Percentiles rank a stretch among this genome's conserved stretches.
Evolutionary conservation across 2,797 vertebrate genomes (phyloP).

Genomic region (Spea hammondii): DNA sequence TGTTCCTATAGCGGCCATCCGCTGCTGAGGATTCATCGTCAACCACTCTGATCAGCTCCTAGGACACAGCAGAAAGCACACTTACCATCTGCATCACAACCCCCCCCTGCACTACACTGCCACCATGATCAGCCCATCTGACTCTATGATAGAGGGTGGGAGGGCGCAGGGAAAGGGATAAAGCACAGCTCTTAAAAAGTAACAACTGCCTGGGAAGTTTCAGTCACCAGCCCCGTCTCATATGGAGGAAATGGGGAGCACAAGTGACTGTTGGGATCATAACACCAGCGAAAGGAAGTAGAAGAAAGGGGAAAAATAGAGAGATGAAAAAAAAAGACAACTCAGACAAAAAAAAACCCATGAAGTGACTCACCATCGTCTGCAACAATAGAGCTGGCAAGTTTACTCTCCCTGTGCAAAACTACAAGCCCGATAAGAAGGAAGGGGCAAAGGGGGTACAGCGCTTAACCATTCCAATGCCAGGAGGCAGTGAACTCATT

Average conservation of each 20-base stretch:
- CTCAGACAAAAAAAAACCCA: conserved; percentile 24
- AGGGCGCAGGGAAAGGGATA: background rate
- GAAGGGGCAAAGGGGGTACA: background rate
- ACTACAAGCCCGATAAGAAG: background rate
- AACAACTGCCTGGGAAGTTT: conserved; percentile 27
- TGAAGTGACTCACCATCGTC: conserved; percentile 58
- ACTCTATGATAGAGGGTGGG: conserved; percentile 20
- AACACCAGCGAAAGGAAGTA: too few relatives aligned
- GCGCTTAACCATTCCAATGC: background rate
- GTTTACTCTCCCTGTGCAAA: conserved; percentile 8
- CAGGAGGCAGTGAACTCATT: too few relatives aligned
- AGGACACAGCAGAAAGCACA: conserved; percentile 50
- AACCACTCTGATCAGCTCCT: conserved; percentile 69
- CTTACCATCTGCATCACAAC: conserved; percentile 33
- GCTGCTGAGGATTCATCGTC: conserved; percentile 98
- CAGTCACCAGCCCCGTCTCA: background rate
- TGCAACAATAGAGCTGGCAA: conserved; percentile 67
- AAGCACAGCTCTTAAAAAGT: background rate
- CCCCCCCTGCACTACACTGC: background rate
- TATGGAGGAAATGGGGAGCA: background rate
- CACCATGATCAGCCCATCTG: conserved; percentile 25
- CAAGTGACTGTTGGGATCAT: background rate
- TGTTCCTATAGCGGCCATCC: conserved; percentile 97
- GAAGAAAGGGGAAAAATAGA: background rate
- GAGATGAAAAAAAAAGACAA: background rate